Percentiles rank a stretch among this genome's conserved stretches.
Evolutionary conservation across 2,113 vertebrate species (phyloP).

Genomic region (Tetrax tetrax): DNA sequence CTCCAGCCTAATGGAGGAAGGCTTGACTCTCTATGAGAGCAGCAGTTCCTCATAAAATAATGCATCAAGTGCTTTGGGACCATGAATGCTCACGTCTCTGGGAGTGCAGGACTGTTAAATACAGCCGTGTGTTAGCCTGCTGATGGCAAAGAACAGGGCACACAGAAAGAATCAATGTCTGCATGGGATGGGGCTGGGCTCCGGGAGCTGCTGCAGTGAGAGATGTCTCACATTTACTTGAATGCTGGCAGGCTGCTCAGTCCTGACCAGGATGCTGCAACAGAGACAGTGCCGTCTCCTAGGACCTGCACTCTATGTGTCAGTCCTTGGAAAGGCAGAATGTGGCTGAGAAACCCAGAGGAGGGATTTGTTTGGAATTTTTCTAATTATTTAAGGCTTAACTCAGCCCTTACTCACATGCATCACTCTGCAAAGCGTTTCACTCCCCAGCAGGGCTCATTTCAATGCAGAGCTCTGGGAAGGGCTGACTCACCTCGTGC

Average conservation of each 20-base stretch:
- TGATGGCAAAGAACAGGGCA: not conserved
- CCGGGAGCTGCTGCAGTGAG: not conserved
- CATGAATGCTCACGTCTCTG: not conserved
- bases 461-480: not conserved
- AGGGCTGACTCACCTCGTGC: not conserved
- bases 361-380: not conserved
- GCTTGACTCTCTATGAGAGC: not conserved
- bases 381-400: conserved; percentile 10
- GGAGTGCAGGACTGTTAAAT: not conserved
- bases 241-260: not conserved
- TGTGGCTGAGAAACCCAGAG: not conserved
- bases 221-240: not conserved
- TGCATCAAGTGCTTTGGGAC: not conserved
- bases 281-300: not conserved
- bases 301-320: not conserved
- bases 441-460: not conserved
- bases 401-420: not conserved
- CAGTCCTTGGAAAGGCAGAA: not conserved
- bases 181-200: not conserved
- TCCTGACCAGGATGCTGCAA: not conserved
- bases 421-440: not conserved
- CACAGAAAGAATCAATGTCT: not conserved
- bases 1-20: not conserved
- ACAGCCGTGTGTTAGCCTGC: not conserved
- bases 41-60: not conserved